Conservation (phyloP, 2,888 invertebrate genomes). For the Notodonta ziczac region DNA sequence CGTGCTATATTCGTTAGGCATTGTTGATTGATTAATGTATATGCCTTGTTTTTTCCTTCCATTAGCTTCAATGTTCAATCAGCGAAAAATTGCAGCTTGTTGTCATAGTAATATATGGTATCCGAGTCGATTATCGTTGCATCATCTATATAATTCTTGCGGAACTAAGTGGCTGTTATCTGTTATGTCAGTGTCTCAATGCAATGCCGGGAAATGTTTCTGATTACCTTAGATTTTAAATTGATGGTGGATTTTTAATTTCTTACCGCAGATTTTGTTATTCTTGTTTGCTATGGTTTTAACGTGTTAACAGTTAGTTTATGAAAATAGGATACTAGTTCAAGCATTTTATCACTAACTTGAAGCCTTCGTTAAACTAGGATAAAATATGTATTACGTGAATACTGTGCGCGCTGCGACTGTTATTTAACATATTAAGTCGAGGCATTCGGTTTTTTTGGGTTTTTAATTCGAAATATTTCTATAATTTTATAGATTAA, state of each 20-base stretch:
- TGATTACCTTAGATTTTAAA: neutral
- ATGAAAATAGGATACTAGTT: no score
- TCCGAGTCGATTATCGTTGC: slow-evolving; percentile 18
- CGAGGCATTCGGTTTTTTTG: no score
- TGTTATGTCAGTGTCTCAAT: slow-evolving; percentile 1
- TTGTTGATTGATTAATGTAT: neutral
- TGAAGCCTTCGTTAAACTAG: no score
- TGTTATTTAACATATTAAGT: no score
- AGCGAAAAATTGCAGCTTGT: slow-evolving; percentile 41
- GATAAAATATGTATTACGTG: no score
- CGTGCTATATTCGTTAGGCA: neutral
- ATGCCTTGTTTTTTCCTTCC: neutral
- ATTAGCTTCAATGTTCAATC: slow-evolving; percentile 38
- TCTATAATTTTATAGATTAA: no score
- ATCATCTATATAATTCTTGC: slow-evolving; percentile 33
- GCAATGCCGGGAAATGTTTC: slow-evolving; percentile 15
- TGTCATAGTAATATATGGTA: slow-evolving; percentile 14
- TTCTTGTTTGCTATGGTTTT: no score
- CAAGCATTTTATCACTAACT: no score
- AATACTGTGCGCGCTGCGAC: no score
- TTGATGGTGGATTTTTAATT: neutral
- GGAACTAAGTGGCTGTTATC: slow-evolving; percentile 33
- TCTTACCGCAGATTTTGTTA: neutral
- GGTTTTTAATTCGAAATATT: no score
- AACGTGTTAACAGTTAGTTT: no score